phyloP scores from a whole-genome alignment of 1,140 invertebrate genomes.

The Drosophila mayri region DNA sequence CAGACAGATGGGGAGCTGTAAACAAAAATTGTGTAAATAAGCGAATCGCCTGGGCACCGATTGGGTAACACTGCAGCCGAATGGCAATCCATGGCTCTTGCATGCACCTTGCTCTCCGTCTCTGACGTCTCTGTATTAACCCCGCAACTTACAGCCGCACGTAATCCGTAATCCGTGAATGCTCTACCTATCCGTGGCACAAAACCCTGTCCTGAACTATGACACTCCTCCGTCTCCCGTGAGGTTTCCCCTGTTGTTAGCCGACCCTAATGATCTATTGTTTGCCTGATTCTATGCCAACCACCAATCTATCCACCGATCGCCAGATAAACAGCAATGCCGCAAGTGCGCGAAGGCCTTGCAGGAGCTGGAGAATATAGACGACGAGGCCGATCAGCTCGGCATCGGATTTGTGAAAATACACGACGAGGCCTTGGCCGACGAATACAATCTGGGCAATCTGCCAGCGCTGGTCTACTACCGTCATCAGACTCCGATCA shows the following conservation, averaged over 20 bases:
- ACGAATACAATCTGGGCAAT: slow-evolving; percentile 95
- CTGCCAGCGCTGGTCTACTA: slow-evolving; percentile 97
- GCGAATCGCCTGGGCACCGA: slow-evolving; percentile 20
- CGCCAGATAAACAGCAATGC: slow-evolving; percentile 95
- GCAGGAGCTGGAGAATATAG: slow-evolving; percentile 96
- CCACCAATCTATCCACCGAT: slow-evolving; percentile 12
- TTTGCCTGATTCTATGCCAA: slow-evolving; percentile 66
- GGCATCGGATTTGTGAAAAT: slow-evolving; percentile 98
- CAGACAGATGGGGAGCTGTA: slow-evolving; percentile 40
- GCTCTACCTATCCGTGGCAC: slow-evolving; percentile 27
- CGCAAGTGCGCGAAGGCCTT: slow-evolving; percentile 96
- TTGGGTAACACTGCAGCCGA: slow-evolving; percentile 36
- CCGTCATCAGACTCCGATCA: slow-evolving; percentile 96
- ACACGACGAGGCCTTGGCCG: slow-evolving; percentile 94
- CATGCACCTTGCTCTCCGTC: slow-evolving; percentile 20
- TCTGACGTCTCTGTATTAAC: slow-evolving; percentile 10
- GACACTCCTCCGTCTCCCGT: not conserved
- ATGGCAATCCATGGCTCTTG: slow-evolving; percentile 37
- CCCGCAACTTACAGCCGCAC: slow-evolving; percentile 35
- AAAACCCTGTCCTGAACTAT: slow-evolving; percentile 15
- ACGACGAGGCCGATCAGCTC: slow-evolving; percentile 97
- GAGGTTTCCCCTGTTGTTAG: slow-evolving; percentile 7
- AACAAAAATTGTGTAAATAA: slow-evolving; percentile 50
- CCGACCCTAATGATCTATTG: slow-evolving; percentile 46
- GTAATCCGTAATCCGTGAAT: slow-evolving; percentile 27